phyloP scores from a whole-genome alignment of 2,113 vertebrate genomes.

The Sinocyclocheilus anophthalmus region DNA sequence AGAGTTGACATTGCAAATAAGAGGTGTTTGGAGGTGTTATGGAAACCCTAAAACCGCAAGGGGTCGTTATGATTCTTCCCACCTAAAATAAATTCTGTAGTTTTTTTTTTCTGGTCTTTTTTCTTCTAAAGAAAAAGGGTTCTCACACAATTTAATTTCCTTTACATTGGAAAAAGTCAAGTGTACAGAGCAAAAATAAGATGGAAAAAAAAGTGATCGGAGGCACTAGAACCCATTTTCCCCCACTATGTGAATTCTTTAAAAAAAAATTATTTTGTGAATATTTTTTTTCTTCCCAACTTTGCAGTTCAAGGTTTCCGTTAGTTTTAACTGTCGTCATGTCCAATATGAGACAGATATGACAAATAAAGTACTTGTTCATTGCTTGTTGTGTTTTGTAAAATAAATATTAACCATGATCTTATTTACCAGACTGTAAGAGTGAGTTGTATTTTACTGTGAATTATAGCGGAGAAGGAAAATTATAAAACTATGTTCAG shows the following conservation, averaged over 20 bases:
- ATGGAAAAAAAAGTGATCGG: neutral
- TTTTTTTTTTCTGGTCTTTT: neutral
- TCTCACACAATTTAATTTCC: neutral
- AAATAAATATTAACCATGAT: slow-evolving; percentile 27
- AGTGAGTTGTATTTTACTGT: neutral
- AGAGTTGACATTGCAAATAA: too few relatives aligned
- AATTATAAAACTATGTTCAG: neutral
- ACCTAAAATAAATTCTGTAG: neutral
- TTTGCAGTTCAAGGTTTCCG: slow-evolving; percentile 4
- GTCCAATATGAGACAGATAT: neutral
- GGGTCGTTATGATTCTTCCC: neutral
- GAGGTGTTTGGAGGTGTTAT: neutral
- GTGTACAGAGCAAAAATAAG: neutral
- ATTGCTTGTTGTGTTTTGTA: slow-evolving; percentile 17
- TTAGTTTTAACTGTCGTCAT: slow-evolving; percentile 13
- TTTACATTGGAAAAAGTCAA: neutral
- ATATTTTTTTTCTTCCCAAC: neutral
- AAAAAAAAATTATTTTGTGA: neutral
- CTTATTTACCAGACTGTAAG: neutral
- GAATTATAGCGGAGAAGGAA: neutral
- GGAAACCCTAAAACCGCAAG: neutral
- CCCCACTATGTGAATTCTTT: neutral
- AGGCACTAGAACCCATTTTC: neutral
- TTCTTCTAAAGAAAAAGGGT: neutral
- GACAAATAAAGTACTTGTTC: slow-evolving; percentile 7